Conservation (phyloP, 2,797 vertebrate species). For the Paramormyrops hopkinsi region DNA sequence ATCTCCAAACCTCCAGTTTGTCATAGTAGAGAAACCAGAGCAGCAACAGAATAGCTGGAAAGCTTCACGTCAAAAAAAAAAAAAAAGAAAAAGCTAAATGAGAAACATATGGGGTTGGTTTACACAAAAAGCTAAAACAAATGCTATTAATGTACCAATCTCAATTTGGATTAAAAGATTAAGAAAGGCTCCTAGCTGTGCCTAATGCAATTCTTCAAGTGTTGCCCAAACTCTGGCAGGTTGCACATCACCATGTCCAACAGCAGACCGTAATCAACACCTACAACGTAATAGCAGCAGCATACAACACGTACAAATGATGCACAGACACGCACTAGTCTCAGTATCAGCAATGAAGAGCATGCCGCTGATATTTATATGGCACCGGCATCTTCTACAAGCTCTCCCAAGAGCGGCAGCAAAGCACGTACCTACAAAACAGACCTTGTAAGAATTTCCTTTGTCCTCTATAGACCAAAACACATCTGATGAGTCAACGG, state of each 20-base stretch:
- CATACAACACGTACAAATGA: background rate
- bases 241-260: background rate
- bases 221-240: background rate
- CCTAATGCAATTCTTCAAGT: background rate
- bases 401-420: background rate
- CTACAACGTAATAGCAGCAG: background rate
- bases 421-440: background rate
- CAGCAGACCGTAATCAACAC: background rate
- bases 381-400: background rate
- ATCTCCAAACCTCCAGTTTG: background rate
- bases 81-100: background rate
- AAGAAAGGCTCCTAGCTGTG: background rate
- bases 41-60: background rate
- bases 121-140: background rate
- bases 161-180: constrained; percentile 8
- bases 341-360: background rate
- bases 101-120: constrained; percentile 6
- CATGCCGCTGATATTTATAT: background rate
- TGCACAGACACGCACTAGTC: background rate
- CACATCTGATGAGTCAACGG: constrained; percentile 32
- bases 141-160: constrained; percentile 11
- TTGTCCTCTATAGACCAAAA: constrained; percentile 27
- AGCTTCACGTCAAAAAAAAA: background rate
- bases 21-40: background rate
- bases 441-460: constrained; percentile 10